A percentile compares a stretch with the other conserved stretches of the same genome.
phyloP scores from a whole-genome alignment of 2,797 vertebrate genomes.

The Acipenser oxyrinchus region DNA sequence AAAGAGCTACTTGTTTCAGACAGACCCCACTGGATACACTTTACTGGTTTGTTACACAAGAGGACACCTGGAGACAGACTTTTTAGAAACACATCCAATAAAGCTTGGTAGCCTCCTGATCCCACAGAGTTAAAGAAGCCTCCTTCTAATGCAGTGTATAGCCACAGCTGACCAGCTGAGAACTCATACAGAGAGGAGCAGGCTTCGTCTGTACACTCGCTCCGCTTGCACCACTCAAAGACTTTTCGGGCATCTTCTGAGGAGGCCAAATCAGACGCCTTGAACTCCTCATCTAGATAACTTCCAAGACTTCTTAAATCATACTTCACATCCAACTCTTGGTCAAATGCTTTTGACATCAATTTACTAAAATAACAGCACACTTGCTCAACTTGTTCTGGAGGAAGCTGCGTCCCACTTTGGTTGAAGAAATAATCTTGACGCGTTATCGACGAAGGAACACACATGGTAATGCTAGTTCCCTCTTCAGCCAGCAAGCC shows the following conservation, averaged over 20 bases:
- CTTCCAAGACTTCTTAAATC: conserved; percentile 31
- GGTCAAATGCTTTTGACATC: conserved; percentile 35
- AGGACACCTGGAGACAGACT: conserved; percentile 27
- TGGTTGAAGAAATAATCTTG: conserved; percentile 43
- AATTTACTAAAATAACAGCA: conserved; percentile 35
- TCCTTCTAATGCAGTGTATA: conserved; percentile 41
- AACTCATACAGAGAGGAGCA: conserved; percentile 47
- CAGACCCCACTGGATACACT: conserved; percentile 33
- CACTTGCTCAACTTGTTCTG: conserved; percentile 30
- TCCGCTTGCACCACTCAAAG: conserved; percentile 39
- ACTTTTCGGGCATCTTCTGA: conserved; percentile 24
- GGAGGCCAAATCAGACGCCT: conserved; percentile 18
- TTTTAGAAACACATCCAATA: conserved; percentile 35
- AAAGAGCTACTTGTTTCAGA: background rate
- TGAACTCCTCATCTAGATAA: conserved; percentile 41
- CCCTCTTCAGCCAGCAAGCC: conserved; percentile 33
- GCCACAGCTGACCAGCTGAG: conserved; percentile 34
- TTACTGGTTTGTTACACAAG: conserved; percentile 32
- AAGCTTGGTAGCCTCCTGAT: conserved; percentile 36
- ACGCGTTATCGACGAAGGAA: conserved; percentile 27
- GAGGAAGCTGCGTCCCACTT: conserved; percentile 29
- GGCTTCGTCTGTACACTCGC: conserved; percentile 46
- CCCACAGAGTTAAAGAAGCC: conserved; percentile 43
- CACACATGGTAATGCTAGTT: conserved; percentile 24
- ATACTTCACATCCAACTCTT: conserved; percentile 27